Percentiles rank a stretch among this genome's conserved stretches.
Evolutionary conservation across 2,113 vertebrate genomes (phyloP).

Genomic region (Chloebia gouldiae): DNA sequence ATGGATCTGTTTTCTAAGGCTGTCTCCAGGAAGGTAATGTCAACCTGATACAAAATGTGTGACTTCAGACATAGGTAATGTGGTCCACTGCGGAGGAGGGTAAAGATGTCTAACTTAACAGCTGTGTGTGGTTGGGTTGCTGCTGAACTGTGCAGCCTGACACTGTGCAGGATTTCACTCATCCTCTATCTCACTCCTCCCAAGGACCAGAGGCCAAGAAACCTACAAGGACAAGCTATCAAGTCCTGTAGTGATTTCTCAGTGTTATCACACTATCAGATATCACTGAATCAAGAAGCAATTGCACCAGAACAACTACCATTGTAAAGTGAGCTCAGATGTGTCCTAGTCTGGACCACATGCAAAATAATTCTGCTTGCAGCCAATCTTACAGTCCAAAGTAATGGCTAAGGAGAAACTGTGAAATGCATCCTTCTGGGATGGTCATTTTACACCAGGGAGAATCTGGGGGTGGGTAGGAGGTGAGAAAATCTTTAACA

Average conservation of each 20-base stretch:
- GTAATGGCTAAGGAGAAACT: background rate
- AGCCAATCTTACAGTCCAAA: background rate
- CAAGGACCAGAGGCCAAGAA: background rate
- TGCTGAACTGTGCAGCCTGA: background rate
- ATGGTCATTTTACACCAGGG: background rate
- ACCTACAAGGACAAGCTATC: background rate
- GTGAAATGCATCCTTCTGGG: background rate
- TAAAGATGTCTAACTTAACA: background rate
- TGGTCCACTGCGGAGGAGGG: background rate
- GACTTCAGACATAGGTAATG: background rate
- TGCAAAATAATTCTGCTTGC: background rate
- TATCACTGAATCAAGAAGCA: background rate
- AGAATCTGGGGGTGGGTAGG: background rate
- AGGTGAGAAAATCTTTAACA: background rate
- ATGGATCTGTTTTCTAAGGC: background rate
- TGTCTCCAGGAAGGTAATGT: background rate
- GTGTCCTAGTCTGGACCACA: background rate
- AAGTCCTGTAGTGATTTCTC: background rate
- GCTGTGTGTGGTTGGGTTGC: background rate
- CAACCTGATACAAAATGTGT: background rate
- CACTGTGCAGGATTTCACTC: background rate
- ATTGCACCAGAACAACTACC: fast-evolving
- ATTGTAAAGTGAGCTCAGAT: background rate
- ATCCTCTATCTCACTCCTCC: background rate
- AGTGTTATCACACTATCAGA: background rate